Evolutionary conservation across 2,113 vertebrate genomes (phyloP).

Genomic region (Paratilapia polleni): DNA sequence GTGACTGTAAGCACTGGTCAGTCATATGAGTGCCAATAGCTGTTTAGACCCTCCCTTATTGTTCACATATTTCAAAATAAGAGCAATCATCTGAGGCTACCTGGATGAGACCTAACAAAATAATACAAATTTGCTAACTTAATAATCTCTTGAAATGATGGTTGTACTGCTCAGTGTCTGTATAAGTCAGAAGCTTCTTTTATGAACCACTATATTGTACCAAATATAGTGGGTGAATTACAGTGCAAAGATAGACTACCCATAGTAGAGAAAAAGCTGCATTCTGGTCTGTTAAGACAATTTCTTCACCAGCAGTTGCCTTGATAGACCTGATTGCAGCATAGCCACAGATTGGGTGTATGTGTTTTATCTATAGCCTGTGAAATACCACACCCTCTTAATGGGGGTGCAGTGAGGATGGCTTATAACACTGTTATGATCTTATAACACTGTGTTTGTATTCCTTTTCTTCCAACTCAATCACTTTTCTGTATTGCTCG

Average conservation of each 20-base stretch:
- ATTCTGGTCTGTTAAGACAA: not conserved
- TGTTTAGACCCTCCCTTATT: not conserved
- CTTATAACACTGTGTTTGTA: not conserved
- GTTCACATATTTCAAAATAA: not conserved
- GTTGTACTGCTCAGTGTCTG: not conserved
- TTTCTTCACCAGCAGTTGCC: not conserved
- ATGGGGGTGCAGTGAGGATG: not conserved
- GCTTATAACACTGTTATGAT: not conserved
- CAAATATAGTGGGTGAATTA: not conserved
- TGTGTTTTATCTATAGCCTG: slow-evolving; percentile 17
- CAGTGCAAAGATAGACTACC: not conserved
- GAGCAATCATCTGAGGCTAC: not conserved
- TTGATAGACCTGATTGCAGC: not conserved
- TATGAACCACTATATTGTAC: not conserved
- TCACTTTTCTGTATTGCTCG: not conserved
- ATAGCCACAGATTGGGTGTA: not conserved
- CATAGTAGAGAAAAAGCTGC: not conserved
- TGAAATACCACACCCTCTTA: slow-evolving; percentile 31
- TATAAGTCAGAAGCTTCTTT: not conserved
- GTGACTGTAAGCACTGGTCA: not conserved
- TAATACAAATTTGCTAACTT: not conserved
- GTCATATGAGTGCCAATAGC: not conserved
- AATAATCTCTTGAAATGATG: not conserved
- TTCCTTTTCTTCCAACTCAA: not conserved
- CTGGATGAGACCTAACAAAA: not conserved